Conservation (phyloP, 2,113 vertebrate genomes). For the Solea solea region DNA sequence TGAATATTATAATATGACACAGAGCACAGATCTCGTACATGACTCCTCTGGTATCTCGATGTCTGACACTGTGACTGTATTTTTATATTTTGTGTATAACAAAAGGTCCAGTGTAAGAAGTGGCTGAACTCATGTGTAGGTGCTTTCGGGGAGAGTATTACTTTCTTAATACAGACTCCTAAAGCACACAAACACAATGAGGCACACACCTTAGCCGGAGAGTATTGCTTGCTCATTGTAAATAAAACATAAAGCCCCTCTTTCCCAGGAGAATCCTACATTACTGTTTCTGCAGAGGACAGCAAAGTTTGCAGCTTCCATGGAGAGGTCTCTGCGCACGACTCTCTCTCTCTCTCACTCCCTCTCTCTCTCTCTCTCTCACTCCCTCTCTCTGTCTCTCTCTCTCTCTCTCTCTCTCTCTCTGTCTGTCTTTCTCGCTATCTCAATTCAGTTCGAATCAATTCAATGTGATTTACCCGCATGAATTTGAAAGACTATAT, state of each 20-base stretch:
- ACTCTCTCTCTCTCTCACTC: not conserved
- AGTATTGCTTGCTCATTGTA: constrained; percentile 88
- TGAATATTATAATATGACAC: not conserved
- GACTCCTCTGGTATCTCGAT: not conserved
- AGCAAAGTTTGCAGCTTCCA: constrained; percentile 66
- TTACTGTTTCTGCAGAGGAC: constrained; percentile 79
- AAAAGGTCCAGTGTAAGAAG: not conserved
- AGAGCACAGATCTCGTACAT: not conserved
- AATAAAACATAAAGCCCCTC: constrained; percentile 88
- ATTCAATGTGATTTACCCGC: constrained; percentile 10
- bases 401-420: not conserved
- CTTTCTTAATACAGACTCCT: constrained; percentile 7
- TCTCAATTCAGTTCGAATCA: constrained; percentile 7
- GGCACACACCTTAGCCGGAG: constrained; percentile 61
- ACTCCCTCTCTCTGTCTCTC: not conserved
- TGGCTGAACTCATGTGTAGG: not conserved
- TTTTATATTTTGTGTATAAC: not conserved
- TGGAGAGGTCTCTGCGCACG: constrained; percentile 15
- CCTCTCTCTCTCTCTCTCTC: not conserved
- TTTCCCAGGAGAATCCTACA: constrained; percentile 68
- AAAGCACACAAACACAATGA: constrained; percentile 13
- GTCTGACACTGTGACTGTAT: not conserved
- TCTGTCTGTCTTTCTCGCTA: not conserved
- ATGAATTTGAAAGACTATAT: constrained; percentile 32
- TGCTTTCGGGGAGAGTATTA: not conserved